Percentiles rank a stretch among this genome's conserved stretches.
Conservation (phyloP, 1,140 invertebrate species). For the Drosophila virilis region DNA sequence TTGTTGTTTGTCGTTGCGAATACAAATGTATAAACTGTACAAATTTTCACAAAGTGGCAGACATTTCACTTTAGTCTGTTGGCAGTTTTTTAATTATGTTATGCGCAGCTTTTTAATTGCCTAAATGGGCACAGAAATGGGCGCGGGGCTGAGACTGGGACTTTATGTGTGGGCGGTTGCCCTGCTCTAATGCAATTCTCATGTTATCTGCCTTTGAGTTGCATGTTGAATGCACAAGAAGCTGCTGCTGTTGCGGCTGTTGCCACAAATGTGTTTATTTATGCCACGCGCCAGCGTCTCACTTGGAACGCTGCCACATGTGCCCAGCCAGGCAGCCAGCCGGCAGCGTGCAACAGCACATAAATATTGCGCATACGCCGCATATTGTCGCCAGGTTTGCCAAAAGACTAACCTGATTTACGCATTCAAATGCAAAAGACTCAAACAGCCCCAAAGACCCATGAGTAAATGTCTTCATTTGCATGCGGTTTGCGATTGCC, state of each 20-base stretch:
- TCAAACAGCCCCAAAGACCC: slow-evolving; percentile 36
- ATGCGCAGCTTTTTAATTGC: slow-evolving; percentile 68
- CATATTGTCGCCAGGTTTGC: slow-evolving; percentile 41
- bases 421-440: slow-evolving; percentile 40
- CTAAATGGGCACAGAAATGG: slow-evolving; percentile 13
- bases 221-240: slow-evolving; percentile 43
- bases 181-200: slow-evolving; percentile 67
- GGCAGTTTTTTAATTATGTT: slow-evolving; percentile 63
- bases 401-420: slow-evolving; percentile 69
- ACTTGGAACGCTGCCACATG: slow-evolving; percentile 73
- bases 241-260: slow-evolving; percentile 6
- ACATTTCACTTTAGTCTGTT: slow-evolving; percentile 14
- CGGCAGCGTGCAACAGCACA: slow-evolving; percentile 31
- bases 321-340: slow-evolving; percentile 28
- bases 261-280: slow-evolving; percentile 66
- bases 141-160: not conserved
- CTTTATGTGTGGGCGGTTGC: slow-evolving; percentile 14
- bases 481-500: slow-evolving; percentile 13
- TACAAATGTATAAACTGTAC: slow-evolving; percentile 17
- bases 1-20: not conserved
- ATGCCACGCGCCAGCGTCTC: slow-evolving; percentile 58
- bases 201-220: slow-evolving; percentile 50
- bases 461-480: slow-evolving; percentile 33
- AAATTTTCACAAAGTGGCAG: slow-evolving; percentile 11
- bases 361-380: slow-evolving; percentile 74